Conservation (phyloP, 1,140 invertebrate species). For the Apis dorsata region DNA sequence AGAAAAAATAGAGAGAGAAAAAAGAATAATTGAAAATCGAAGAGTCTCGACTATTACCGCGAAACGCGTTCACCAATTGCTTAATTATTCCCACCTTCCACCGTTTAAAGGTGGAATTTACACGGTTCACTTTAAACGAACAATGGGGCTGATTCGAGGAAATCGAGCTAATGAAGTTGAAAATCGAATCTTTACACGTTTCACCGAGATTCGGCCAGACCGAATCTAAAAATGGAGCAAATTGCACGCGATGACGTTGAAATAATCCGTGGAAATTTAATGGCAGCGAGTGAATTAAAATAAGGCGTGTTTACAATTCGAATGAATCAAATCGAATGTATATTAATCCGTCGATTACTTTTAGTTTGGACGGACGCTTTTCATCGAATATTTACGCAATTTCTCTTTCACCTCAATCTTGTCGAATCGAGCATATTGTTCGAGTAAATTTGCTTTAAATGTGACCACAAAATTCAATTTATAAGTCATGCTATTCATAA, state of each 20-base stretch:
- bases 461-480: no score
- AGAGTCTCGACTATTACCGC: slow-evolving; percentile 1
- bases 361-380: no score
- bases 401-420: no score
- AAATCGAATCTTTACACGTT: not conserved
- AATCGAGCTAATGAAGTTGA: not conserved
- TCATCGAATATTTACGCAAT: no score
- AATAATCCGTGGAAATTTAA: not conserved
- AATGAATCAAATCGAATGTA: no score
- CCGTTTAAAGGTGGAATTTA: not conserved
- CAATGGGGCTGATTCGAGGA: not conserved
- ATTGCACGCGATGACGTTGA: not conserved
- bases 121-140: not conserved
- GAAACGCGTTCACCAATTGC: not conserved
- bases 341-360: no score
- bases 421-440: no score
- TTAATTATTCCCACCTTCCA: not conserved
- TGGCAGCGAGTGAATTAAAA: not conserved
- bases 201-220: not conserved
- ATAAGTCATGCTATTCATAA: no score
- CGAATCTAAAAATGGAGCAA: not conserved
- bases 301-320: not conserved
- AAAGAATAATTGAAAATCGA: not conserved
- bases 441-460: no score
- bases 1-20: no score